Conservation (phyloP, 1,140 invertebrate species). For the Megathymus violae region DNA sequence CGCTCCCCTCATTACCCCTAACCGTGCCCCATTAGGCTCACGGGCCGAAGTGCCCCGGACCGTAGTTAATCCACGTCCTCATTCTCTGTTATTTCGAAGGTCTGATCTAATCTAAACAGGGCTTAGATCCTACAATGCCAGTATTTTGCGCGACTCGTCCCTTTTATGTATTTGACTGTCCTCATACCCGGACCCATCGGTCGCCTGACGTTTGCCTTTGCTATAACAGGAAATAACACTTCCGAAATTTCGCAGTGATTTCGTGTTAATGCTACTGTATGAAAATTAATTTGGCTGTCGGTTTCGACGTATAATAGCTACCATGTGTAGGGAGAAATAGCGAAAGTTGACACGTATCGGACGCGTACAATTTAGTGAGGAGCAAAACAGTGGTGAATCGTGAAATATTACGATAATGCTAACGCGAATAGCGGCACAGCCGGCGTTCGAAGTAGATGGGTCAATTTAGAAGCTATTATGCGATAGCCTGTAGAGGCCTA, state of each 20-base stretch:
- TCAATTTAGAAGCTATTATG: conserved; percentile 82
- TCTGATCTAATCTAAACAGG: conserved; percentile 83
- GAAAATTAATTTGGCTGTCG: conserved; percentile 62
- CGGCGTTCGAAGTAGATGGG: conserved; percentile 64
- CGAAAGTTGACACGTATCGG: conserved; percentile 1
- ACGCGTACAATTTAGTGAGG: not conserved
- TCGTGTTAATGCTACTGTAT: conserved; percentile 62
- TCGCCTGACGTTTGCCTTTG: conserved; percentile 70
- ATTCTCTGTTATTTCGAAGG: conserved; percentile 84
- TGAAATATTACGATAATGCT: conserved; percentile 56
- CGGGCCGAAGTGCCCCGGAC: conserved; percentile 79
- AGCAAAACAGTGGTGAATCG: conserved; percentile 22
- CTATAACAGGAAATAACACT: conserved; percentile 79
- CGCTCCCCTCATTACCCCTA: conserved; percentile 76
- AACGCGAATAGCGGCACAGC: conserved; percentile 48
- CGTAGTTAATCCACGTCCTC: conserved; percentile 83
- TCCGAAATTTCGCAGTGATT: conserved; percentile 69
- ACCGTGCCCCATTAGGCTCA: conserved; percentile 79
- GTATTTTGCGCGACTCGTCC: conserved; percentile 78
- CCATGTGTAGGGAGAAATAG: conserved; percentile 19
- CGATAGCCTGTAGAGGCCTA: conserved; percentile 77
- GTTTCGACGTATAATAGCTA: conserved; percentile 18
- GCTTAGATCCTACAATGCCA: conserved; percentile 80
- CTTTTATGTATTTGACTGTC: conserved; percentile 81
- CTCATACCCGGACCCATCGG: conserved; percentile 61